phyloP scores from a whole-genome alignment of 2,113 vertebrate species.

The Apeltes quadracus region DNA sequence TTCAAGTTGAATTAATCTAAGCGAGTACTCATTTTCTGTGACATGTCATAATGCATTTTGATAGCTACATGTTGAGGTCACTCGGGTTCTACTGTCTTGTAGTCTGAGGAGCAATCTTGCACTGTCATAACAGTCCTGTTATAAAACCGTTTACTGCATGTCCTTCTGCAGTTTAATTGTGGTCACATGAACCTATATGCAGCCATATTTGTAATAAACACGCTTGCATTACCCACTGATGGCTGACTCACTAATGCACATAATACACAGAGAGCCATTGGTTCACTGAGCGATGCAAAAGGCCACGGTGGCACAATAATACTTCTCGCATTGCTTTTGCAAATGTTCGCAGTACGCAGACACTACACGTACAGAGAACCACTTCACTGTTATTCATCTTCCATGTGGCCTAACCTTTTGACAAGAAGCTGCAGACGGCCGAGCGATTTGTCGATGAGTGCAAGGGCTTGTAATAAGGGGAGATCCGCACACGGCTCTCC shows the following conservation, averaged over 20 bases:
- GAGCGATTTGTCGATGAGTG: slow-evolving; percentile 85
- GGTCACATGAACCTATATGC: background rate
- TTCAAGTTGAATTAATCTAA: slow-evolving; percentile 32
- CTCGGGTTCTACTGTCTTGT: background rate
- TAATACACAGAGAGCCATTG: slow-evolving; percentile 11
- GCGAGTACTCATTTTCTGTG: slow-evolving; percentile 11
- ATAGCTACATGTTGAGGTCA: slow-evolving; percentile 15
- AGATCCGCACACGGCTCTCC: slow-evolving; percentile 88
- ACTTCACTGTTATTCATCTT: background rate
- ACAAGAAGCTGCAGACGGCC: slow-evolving; percentile 89
- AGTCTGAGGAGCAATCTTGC: background rate
- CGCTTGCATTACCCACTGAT: slow-evolving; percentile 40
- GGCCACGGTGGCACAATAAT: slow-evolving; percentile 12
- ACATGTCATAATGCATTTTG: slow-evolving; percentile 20
- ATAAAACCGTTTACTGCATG: background rate
- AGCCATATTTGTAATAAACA: slow-evolving; percentile 30
- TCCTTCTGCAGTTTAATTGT: background rate
- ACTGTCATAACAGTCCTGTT: background rate
- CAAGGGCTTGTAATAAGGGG: slow-evolving; percentile 84
- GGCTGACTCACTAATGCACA: slow-evolving; percentile 25
- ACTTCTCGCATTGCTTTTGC: slow-evolving; percentile 5
- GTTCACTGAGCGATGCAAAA: slow-evolving; percentile 33
- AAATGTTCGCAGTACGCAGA: background rate
- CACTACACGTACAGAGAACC: background rate
- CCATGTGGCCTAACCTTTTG: slow-evolving; percentile 85